These are phyloP conservation scores for Syngnathus rostellatus DNA, from an alignment of 2,797 vertebrate genomes.

Conservation along the genomic window DNA sequence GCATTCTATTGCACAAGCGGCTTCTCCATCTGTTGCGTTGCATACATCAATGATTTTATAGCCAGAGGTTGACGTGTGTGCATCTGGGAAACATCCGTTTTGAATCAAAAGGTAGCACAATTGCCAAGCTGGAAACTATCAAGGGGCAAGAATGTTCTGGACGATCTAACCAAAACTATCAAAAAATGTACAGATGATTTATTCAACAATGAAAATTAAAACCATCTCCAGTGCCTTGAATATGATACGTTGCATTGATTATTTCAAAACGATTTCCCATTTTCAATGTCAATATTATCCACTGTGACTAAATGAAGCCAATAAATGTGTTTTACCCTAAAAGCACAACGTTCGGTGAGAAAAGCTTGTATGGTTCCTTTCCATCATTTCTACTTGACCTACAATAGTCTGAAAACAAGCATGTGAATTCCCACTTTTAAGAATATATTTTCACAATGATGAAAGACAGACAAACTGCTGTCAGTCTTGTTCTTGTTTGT, in stretches of 20 bases:
- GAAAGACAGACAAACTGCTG: not conserved
- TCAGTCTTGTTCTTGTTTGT: slow-evolving; percentile 6
- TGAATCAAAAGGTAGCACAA: slow-evolving; percentile 6
- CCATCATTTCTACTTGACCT: not conserved
- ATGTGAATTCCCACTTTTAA: slow-evolving; percentile 2
- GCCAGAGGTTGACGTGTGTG: slow-evolving; percentile 1
- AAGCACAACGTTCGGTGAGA: not conserved
- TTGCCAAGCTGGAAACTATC: slow-evolving; percentile 2
- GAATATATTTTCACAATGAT: slow-evolving; percentile 1
- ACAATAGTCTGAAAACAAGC: slow-evolving; percentile 6
- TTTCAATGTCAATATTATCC: not conserved
- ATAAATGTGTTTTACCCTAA: not conserved
- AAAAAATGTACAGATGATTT: not conserved
- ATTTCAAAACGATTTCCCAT: not conserved
- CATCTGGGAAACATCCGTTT: slow-evolving; percentile 18
- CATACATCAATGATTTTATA: slow-evolving; percentile 7
- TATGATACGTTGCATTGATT: not conserved
- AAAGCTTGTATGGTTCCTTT: not conserved
- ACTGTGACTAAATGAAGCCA: not conserved
- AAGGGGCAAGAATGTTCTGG: not conserved
- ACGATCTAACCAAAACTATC: not conserved
- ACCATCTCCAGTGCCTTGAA: not conserved
- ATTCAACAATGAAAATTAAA: not conserved
- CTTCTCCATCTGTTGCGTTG: slow-evolving; percentile 6
- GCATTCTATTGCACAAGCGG: not conserved